phyloP scores from a whole-genome alignment of 2,113 vertebrate species.

The Planiliza haematocheilus region DNA sequence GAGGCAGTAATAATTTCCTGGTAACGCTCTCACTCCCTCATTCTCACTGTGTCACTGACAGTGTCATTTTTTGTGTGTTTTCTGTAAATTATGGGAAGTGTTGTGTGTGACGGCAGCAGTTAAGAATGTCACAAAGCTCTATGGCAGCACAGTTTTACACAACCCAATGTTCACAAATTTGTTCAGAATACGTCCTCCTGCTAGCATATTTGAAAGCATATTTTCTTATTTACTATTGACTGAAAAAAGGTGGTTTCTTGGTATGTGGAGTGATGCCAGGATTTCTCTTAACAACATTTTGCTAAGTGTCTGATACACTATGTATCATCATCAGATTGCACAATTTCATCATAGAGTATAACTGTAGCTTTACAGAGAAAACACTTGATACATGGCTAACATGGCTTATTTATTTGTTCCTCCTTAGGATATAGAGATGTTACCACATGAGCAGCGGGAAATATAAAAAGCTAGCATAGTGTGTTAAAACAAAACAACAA shows the following conservation, averaged over 20 bases:
- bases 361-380: conserved; percentile 21
- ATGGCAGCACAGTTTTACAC: conserved; percentile 9
- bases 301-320: background rate
- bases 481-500: too few relatives aligned
- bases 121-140: conserved; percentile 13
- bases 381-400: too few relatives aligned
- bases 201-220: background rate
- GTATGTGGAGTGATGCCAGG: background rate
- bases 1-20: conserved; percentile 56
- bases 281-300: conserved; percentile 23
- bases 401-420: background rate
- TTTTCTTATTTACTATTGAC: conserved; percentile 2
- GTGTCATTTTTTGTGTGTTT: conserved; percentile 31
- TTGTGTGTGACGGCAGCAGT: conserved; percentile 27
- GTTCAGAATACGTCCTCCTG: background rate
- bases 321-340: background rate
- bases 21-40: conserved; percentile 7
- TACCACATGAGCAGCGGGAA: background rate
- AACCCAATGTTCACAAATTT: background rate
- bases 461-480: background rate
- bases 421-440: background rate
- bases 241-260: background rate
- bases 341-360: conserved; percentile 10
- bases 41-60: conserved; percentile 10
- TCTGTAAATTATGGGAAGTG: conserved; percentile 43